Percentiles rank a stretch among this genome's conserved stretches.
Conservation (phyloP, 1,140 invertebrate genomes). For the Platyscapa corneri region DNA sequence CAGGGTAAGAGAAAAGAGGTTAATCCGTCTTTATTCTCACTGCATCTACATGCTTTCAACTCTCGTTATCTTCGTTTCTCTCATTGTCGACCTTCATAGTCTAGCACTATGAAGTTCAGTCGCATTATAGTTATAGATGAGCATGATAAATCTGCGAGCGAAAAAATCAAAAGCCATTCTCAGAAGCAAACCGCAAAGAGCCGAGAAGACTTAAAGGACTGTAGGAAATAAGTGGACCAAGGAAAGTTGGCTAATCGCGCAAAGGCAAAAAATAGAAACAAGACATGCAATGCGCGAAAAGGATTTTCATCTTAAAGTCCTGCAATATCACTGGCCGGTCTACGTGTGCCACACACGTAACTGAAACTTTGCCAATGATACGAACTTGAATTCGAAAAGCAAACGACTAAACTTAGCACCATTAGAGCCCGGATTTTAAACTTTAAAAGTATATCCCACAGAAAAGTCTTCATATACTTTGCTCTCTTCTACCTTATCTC, state of each 20-base stretch:
- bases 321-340: neutral
- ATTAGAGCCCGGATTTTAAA: constrained; percentile 67
- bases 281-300: constrained; percentile 39
- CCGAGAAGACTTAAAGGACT: neutral
- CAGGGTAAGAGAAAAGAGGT: neutral
- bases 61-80: constrained; percentile 16
- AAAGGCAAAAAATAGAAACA: constrained; percentile 30
- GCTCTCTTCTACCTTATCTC: constrained; percentile 17
- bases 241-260: neutral
- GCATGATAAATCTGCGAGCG: neutral
- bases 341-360: too few species aligned
- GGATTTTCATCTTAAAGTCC: neutral
- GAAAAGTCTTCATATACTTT: constrained; percentile 47
- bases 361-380: constrained; percentile 58
- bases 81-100: constrained; percentile 1
- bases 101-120: neutral
- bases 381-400: constrained; percentile 2
- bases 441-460: constrained; percentile 58
- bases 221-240: neutral
- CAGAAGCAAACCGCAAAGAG: neutral
- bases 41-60: neutral
- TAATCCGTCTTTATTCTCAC: constrained; percentile 10
- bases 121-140: too few species aligned
- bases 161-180: neutral
- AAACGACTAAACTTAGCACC: constrained; percentile 64